These are phyloP conservation scores for Antedon bifida DNA, from an alignment of 35 echinoderm and acorn worm species.

Conservation along the genomic window DNA sequence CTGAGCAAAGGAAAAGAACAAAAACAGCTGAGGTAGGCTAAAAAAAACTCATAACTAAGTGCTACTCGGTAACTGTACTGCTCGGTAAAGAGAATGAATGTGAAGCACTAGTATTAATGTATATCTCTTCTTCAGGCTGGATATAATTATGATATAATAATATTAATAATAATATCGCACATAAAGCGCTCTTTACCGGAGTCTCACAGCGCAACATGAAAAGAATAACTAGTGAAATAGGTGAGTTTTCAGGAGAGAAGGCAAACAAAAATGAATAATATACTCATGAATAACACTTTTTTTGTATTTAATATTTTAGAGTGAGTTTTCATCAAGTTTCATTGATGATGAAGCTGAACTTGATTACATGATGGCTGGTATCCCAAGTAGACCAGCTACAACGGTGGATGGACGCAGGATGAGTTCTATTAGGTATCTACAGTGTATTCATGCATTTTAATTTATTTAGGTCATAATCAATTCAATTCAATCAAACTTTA, in stretches of 20 bases:
- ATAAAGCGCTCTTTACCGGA: too few species aligned
- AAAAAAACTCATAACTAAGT: background rate
- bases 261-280: background rate
- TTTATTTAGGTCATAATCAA: too few species aligned
- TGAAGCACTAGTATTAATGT: background rate
- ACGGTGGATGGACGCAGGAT: background rate
- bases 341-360: slow-evolving; percentile 62
- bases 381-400: slow-evolving; percentile 54
- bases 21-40: slow-evolving; percentile 9
- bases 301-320: slow-evolving; percentile 16
- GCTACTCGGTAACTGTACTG: background rate
- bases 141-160: too few species aligned
- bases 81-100: background rate
- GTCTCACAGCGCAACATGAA: too few species aligned
- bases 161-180: too few species aligned
- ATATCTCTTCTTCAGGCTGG: too few species aligned
- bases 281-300: background rate
- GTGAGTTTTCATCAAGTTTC: slow-evolving; percentile 68
- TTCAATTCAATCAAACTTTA: too few species aligned
- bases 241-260: too few species aligned
- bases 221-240: too few species aligned
- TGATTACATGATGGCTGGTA: slow-evolving; percentile 59
- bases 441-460: too few species aligned
- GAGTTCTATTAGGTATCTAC: background rate
- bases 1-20: slow-evolving; percentile 18